Conservation (phyloP, 2,888 invertebrate species). For the Mylabris sibirica region DNA sequence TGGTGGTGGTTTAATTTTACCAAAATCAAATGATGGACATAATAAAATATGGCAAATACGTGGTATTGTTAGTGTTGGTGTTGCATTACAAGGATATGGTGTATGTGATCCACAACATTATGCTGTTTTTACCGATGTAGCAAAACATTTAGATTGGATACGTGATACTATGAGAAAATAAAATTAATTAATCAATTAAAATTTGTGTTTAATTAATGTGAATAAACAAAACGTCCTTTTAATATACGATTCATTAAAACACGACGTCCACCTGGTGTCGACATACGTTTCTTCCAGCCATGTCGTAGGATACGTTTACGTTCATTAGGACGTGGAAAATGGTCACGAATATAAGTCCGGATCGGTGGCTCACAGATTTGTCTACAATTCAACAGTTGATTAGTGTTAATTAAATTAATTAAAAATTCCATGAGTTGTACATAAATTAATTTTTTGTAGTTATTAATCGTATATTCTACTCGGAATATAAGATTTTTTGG, state of each 20-base stretch:
- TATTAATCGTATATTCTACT: too few relatives aligned
- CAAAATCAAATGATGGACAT: conserved; percentile 45
- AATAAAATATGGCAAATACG: conserved; percentile 54
- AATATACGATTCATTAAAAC: conserved; percentile 78
- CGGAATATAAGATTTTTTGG: too few relatives aligned
- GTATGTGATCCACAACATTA: conserved; percentile 69
- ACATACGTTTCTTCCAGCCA: conserved; percentile 75
- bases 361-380: conserved; percentile 48
- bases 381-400: conserved; percentile 13
- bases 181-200: conserved; percentile 7
- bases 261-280: conserved; percentile 73
- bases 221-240: conserved; percentile 74
- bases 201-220: conserved; percentile 64
- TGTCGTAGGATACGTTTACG: conserved; percentile 73
- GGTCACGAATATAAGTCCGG: conserved; percentile 68
- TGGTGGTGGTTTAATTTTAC: conserved; percentile 60
- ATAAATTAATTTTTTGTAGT: too few relatives aligned
- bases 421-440: too few relatives aligned
- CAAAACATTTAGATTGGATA: conserved; percentile 61
- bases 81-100: conserved; percentile 66
- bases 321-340: conserved; percentile 81
- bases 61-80: conserved; percentile 67
- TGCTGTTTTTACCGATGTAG: conserved; percentile 69
- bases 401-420: not conserved
- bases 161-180: conserved; percentile 32